phyloP scores from a whole-genome alignment of 2,888 invertebrate species.

The Apotomis betuletana region DNA sequence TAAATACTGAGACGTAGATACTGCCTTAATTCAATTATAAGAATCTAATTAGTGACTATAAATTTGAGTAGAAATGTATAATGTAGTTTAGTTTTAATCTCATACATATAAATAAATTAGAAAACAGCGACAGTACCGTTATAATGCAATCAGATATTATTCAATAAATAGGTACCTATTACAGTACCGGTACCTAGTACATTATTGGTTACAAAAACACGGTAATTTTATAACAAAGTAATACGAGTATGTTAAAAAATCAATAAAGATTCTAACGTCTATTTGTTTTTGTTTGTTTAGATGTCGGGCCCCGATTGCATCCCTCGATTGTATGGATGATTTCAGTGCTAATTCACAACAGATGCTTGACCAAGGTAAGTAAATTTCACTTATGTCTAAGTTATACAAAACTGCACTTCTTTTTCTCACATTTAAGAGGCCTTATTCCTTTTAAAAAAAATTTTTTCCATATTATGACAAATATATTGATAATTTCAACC shows the following conservation, averaged over 20 bases:
- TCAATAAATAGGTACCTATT: no score
- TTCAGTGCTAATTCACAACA: conserved; percentile 87
- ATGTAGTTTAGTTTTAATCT: background rate
- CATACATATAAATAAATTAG: background rate
- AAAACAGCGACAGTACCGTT: conserved; percentile 3
- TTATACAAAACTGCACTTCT: background rate
- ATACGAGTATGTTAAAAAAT: no score
- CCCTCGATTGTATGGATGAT: conserved; percentile 97
- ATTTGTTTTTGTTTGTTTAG: conserved; percentile 66
- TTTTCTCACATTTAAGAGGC: no score
- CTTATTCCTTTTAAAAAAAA: no score
- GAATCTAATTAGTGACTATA: background rate
- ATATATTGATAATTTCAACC: no score
- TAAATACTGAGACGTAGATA: conserved; percentile 6
- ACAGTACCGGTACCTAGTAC: no score
- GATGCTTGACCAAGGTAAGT: conserved; percentile 80
- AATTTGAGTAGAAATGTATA: background rate
- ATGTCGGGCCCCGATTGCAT: conserved; percentile 96
- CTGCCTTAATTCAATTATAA: background rate
- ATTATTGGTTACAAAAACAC: no score
- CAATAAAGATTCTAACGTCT: background rate
- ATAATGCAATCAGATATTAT: no score
- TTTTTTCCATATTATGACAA: no score
- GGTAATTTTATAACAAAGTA: no score
- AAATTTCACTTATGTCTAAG: conserved; percentile 1